Base-by-base conservation (phyloP, 2,797 vertebrate genomes). In the Onychomys arenicola region DNA sequence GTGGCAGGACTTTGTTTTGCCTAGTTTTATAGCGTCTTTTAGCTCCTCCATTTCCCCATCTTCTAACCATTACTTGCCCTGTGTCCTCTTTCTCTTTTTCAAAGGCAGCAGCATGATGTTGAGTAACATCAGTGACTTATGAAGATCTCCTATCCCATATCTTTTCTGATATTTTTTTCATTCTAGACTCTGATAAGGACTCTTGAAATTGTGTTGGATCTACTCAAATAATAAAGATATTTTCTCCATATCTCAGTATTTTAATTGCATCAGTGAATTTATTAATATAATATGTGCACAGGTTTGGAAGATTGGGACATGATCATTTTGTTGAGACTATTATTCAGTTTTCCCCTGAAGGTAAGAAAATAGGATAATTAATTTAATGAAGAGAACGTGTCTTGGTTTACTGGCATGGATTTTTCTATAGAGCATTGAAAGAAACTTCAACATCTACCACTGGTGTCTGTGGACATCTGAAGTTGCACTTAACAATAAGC, bases 341-440 rank as follows among this genome's bases (percentile, higher is more conserved):
- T 81, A 55, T 37, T 86, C 17, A 91, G 8, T 32, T n/a, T 73
- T 67, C 2, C 10, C 71, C 1, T 25, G 2, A n/a, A 43, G 0
- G 23, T 27, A 0, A 67, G 46, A 25, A 29, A 83, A 13, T 85
- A 46, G 0, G 4, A 73, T 9, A 9, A 55, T 37, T 32, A 43
- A 73, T 46, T 71, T 46, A 52, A 95, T 73, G 46, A 19, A 80
- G 23, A 81, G 0, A 59, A 87, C 85, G 3, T n/a, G 80, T 90
- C 23, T 71, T 85, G 86, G 55, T 6, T 95, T 94, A 67, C 32
- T 10, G 21, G n/a, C 16, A 21, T n/a, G 23, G 0, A 0, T 34
- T 49, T 49, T 86, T 0, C 0, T 52, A 25, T 29, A 29, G 21
- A 0, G 10, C 63, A 52, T 5, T 37, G 0, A 65, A 46, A 23